Evolutionary conservation across 2,113 vertebrate species (phyloP).

Genomic region (Haliaeetus leucogaster): DNA sequence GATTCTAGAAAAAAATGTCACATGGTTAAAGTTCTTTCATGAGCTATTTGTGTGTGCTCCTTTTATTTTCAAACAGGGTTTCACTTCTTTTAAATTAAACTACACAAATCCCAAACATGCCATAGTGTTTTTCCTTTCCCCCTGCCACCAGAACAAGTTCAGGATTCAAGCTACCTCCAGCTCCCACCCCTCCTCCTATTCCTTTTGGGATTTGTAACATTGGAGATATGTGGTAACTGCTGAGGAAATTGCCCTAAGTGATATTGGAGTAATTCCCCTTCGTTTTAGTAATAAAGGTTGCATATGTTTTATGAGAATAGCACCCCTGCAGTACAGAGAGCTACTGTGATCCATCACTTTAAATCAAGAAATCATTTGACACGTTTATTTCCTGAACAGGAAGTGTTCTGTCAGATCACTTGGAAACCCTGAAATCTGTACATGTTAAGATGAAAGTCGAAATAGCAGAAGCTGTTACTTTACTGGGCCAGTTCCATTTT

Average conservation of each 20-base stretch:
- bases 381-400: conserved; percentile 70
- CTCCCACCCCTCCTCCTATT: conserved; percentile 9
- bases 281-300: conserved; percentile 58
- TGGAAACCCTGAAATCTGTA: conserved; percentile 62
- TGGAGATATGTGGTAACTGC: conserved; percentile 34
- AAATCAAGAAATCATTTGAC: conserved; percentile 72
- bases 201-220: conserved; percentile 56
- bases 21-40: too few species aligned
- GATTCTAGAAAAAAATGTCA: neutral
- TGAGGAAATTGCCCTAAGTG: conserved; percentile 49
- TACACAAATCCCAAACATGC: neutral
- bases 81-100: neutral
- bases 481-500: neutral
- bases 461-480: conserved; percentile 42
- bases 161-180: neutral
- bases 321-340: conserved; percentile 59
- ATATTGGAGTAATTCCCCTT: conserved; percentile 57
- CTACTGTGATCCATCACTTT: conserved; percentile 67
- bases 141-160: neutral
- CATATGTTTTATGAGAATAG: conserved; percentile 63
- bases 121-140: neutral
- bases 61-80: conserved; percentile 41
- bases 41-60: neutral
- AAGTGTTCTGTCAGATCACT: conserved; percentile 65
- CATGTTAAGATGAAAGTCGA: conserved; percentile 55